Percentiles rank a stretch among this genome's conserved stretches.
Conservation (phyloP, 2,113 vertebrate species). For the Macaca fascicularis region T2T-MFA8v1.1 NC_088381.1:117059001-117059500, state of each 20-base stretch:
- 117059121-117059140: slow-evolving; percentile 63
- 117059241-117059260: neutral
- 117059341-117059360: neutral
- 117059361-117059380: neutral
- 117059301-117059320: neutral
- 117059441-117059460: neutral
- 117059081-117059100: slow-evolving; percentile 72
- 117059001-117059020: slow-evolving; percentile 69
- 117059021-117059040: slow-evolving; percentile 46
- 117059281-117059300: neutral
- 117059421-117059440: neutral
- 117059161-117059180: slow-evolving; percentile 61
- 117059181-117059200: slow-evolving; percentile 34
- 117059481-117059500: neutral
- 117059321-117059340: neutral
- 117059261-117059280: neutral
- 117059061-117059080: slow-evolving; percentile 68
- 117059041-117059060: slow-evolving; percentile 56
- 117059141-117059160: slow-evolving; percentile 59
- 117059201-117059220: neutral
- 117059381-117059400: neutral
- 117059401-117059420: neutral
- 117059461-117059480: neutral
- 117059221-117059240: neutral
- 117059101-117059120: slow-evolving; percentile 54